phyloP scores from a whole-genome alignment of 1,140 invertebrate genomes.

The Drosophila hydei region DNA sequence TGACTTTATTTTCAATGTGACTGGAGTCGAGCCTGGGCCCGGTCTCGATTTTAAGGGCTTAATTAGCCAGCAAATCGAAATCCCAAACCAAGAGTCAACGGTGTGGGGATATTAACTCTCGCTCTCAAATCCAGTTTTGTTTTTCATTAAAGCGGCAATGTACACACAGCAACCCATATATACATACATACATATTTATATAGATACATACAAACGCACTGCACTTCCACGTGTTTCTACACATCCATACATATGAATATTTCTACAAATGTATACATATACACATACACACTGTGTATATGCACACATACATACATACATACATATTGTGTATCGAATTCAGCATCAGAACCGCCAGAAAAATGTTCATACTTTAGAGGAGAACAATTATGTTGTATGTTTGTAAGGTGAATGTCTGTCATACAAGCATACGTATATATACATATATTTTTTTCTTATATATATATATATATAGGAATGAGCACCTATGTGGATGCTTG shows the following conservation, averaged over 20 bases:
- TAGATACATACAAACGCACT: neutral
- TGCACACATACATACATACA: neutral
- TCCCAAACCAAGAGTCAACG: conserved; percentile 35
- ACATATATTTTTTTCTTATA: too few relatives aligned
- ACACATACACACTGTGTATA: too few relatives aligned
- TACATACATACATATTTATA: neutral
- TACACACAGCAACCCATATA: conserved; percentile 4
- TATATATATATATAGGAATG: too few relatives aligned
- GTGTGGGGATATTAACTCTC: conserved; percentile 21
- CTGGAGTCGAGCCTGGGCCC: conserved; percentile 13
- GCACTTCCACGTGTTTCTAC: conserved; percentile 2
- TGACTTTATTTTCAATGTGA: conserved; percentile 66
- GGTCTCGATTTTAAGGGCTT: conserved; percentile 68
- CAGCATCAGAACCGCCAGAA: conserved; percentile 19
- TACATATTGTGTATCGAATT: conserved; percentile 6
- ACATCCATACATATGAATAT: conserved; percentile 2
- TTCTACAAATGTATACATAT: too few relatives aligned
- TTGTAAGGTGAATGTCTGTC: neutral
- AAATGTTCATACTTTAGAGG: neutral
- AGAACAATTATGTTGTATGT: conserved; percentile 30
- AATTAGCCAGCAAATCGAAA: conserved; percentile 66
- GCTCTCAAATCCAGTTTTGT: conserved; percentile 41
- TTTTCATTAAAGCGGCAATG: conserved; percentile 30
- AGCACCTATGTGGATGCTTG: too few relatives aligned
- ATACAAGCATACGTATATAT: conserved; percentile 25